Evolutionary conservation across 2,113 vertebrate species (phyloP).

Genomic region (Campylomormyrus tamandua): DNA sequence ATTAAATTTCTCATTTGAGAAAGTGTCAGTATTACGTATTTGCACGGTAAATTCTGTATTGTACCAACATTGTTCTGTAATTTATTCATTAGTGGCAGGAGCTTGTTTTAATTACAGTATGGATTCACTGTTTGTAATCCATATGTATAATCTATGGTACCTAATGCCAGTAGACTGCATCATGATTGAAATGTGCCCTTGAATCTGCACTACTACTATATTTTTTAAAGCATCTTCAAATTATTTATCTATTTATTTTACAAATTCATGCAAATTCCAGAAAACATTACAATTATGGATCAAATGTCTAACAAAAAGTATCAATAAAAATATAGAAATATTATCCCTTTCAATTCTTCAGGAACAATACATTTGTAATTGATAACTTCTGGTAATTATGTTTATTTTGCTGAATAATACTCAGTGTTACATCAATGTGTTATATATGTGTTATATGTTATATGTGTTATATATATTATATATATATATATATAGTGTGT

Average conservation of each 20-base stretch:
- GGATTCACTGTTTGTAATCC: neutral
- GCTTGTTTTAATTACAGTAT: constrained; percentile 7
- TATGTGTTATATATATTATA: too few species aligned
- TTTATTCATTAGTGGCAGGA: neutral
- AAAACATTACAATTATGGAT: neutral
- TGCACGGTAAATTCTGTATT: neutral
- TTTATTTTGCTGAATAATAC: neutral
- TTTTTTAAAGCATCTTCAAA: neutral
- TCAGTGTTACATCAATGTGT: neutral
- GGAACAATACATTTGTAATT: neutral
- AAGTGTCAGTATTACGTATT: neutral
- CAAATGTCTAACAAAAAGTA: neutral
- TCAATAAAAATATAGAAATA: neutral
- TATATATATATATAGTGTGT: neutral
- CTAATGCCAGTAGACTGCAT: neutral
- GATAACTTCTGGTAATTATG: neutral
- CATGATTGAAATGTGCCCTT: neutral
- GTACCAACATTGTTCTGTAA: constrained; percentile 1
- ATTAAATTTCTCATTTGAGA: constrained; percentile 11
- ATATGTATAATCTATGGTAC: neutral
- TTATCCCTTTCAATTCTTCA: neutral
- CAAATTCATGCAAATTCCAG: neutral
- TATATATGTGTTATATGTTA: too few species aligned
- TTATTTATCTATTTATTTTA: neutral
- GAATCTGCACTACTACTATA: neutral